phyloP scores from a whole-genome alignment of 2,797 vertebrate species.

The Staurois parvus region DNA sequence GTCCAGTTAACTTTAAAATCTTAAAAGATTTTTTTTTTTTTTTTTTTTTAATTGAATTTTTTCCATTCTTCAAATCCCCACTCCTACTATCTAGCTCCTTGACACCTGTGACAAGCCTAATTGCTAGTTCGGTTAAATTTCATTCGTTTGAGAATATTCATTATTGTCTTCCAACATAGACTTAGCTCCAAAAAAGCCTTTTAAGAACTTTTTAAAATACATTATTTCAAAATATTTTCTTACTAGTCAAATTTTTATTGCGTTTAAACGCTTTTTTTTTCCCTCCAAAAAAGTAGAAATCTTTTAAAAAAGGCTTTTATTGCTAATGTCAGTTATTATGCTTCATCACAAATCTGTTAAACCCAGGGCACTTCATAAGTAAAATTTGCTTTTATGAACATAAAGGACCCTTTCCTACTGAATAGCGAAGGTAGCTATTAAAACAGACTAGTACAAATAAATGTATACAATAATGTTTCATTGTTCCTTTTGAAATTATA shows the following conservation, averaged over 20 bases:
- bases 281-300: background rate
- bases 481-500: constrained; percentile 41
- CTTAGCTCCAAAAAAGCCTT: background rate
- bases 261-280: background rate
- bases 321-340: constrained; percentile 45
- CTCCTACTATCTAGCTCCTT: no score
- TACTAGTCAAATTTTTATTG: background rate
- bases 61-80: no score
- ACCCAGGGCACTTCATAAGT: constrained; percentile 38
- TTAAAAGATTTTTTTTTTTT: no score
- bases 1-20: no score
- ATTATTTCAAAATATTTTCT: background rate
- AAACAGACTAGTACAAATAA: constrained; percentile 38
- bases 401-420: constrained; percentile 33
- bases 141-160: no score
- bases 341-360: constrained; percentile 32
- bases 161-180: no score
- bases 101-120: no score
- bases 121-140: no score
- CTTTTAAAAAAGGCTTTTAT: constrained; percentile 21
- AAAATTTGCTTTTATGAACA: constrained; percentile 36
- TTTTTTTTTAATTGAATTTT: no score
- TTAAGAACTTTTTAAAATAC: background rate
- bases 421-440: constrained; percentile 43
- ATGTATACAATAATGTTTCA: constrained; percentile 36